Percentiles rank a stretch among this genome's conserved stretches.
Evolutionary conservation across 2,888 invertebrate genomes (phyloP).

Genomic region (Cactoblastis cactorum): DNA sequence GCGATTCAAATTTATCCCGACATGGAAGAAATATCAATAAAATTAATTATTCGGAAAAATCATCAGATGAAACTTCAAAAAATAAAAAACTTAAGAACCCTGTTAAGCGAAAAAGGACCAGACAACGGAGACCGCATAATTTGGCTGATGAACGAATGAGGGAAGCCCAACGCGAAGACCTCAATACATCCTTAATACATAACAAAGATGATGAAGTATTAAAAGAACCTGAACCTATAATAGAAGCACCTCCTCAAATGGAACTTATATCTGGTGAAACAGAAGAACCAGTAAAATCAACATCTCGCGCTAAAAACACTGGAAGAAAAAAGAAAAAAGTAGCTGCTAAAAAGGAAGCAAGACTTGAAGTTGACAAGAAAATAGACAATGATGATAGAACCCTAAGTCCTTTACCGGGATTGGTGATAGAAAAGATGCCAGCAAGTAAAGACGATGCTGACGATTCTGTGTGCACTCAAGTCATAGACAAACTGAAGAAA

Average conservation of each 20-base stretch:
- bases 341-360: constrained; percentile 23
- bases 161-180: constrained; percentile 29
- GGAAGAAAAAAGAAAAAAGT: constrained; percentile 15
- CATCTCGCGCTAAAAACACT: constrained; percentile 15
- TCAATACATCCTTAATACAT: constrained; percentile 46
- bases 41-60: constrained; percentile 30
- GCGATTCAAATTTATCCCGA: constrained; percentile 26
- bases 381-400: constrained; percentile 37
- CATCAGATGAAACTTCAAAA: constrained; percentile 30
- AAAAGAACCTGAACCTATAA: constrained; percentile 30
- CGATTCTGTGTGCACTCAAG: constrained; percentile 37
- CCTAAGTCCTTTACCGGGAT: constrained; percentile 54
- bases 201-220: constrained; percentile 22
- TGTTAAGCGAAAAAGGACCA: constrained; percentile 23
- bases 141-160: constrained; percentile 58
- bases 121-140: constrained; percentile 22
- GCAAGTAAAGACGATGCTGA: constrained; percentile 28
- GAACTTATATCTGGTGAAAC: constrained; percentile 37
- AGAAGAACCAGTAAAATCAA: constrained; percentile 16
- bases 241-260: constrained; percentile 34
- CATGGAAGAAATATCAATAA: constrained; percentile 23
- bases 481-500: constrained; percentile 46
- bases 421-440: constrained; percentile 46
- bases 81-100: constrained; percentile 19
- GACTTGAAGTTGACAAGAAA: constrained; percentile 21